Percentiles rank a stretch among this genome's conserved stretches.
phyloP scores from a whole-genome alignment of 2,113 vertebrate genomes.

The Notothenia coriiceps region DNA sequence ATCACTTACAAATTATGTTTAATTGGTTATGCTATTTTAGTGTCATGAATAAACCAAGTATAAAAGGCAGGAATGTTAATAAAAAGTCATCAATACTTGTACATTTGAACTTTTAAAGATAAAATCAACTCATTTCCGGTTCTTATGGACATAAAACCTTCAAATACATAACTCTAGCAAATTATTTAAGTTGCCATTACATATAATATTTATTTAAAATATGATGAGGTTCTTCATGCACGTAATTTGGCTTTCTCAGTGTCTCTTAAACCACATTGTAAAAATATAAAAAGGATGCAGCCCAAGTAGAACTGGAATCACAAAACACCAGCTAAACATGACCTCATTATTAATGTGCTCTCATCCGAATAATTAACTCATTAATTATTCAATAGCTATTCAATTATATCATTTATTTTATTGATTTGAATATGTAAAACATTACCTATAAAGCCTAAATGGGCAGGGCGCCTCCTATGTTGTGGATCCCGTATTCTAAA shows the following conservation, averaged over 20 bases:
- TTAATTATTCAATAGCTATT: slow-evolving; percentile 28
- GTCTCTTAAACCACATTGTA: background rate
- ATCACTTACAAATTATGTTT: no score
- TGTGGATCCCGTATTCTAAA: no score
- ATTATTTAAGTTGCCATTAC: background rate
- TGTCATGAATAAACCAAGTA: background rate
- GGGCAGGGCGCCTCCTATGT: no score
- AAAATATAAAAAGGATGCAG: background rate
- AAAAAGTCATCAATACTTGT: background rate
- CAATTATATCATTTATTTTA: background rate
- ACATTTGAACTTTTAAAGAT: background rate
- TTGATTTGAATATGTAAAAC: background rate
- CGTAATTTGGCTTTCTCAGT: background rate
- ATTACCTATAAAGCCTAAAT: no score
- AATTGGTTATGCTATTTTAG: background rate
- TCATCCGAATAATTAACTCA: background rate
- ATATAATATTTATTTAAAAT: no score
- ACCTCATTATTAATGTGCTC: slow-evolving; percentile 12
- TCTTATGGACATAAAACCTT: background rate
- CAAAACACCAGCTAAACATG: background rate
- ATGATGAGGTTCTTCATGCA: background rate
- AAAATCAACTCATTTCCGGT: background rate
- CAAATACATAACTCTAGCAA: background rate
- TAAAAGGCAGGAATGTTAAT: no score
- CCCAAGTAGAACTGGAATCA: background rate